Base-by-base conservation (phyloP, 2,797 vertebrate species). In the Microctenopoma stevenorrisi region DNA sequence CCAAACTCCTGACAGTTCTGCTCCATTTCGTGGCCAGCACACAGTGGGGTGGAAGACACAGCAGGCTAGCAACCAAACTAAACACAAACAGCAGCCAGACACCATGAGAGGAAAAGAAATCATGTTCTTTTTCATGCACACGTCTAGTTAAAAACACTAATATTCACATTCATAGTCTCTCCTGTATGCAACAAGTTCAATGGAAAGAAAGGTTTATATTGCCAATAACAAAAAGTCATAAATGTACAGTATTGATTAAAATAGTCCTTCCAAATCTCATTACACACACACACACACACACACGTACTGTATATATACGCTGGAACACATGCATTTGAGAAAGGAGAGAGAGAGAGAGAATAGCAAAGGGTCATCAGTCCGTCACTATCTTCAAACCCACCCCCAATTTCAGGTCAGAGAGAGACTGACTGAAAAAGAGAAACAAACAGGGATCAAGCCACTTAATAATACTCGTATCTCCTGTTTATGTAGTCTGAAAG, bases 371-470 rank as follows among this genome's bases (percentile, higher is more conserved):
- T 92, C 92, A 91, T 93, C 91, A 91, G 78, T 86, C 78, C 68
- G 64, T 91, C 90, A 86, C 81, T 81, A 83, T 89, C 81, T 83
- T 84, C 74, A 80, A 87, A 88, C 90, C 87, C 88, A 78, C 85
- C 89, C 80, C 64, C 75, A 87, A 89, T 89, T 89, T 87, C 53
- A 86, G 83, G 76, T 84, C 81, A 84, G 63, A 62, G 60, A 51
- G 59, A 66, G 62, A 59, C 44, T 15, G 12, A 16, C 60, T 51
- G 38, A 46, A 40, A 46, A 40, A 50, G 43, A 47, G 40, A 68
- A 54, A 74, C 35, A 76, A 74, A 82, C 48, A 70, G 64, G 18
- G 76, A 82, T 65, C 33, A 57, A 76, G 63, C 9, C 64, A 60
- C 78, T 70, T 68, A 42, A 67, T 63, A 74, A 82, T 63, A 33